Conservation (phyloP, 2,113 vertebrate species). For the Crotalus viridis region DNA sequence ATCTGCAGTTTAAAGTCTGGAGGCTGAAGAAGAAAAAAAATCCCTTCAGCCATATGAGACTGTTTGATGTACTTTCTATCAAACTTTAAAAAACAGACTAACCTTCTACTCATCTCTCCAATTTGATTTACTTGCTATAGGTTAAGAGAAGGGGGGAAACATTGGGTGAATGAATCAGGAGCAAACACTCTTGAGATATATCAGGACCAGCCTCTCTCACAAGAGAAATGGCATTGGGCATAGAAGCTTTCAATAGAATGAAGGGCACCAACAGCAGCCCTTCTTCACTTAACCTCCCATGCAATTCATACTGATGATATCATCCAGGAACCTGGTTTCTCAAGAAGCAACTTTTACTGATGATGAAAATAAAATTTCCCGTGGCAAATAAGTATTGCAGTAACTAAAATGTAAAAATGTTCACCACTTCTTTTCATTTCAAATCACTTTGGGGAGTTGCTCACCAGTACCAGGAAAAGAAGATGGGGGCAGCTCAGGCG, state of each 20-base stretch:
- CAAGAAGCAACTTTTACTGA: background rate
- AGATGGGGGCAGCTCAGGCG: background rate
- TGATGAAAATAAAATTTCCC: background rate
- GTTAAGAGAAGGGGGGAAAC: background rate
- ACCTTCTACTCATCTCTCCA: background rate
- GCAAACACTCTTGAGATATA: background rate
- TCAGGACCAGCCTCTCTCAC: background rate
- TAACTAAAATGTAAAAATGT: background rate
- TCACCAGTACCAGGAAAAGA: background rate
- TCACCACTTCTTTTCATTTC: background rate
- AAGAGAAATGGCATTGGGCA: background rate
- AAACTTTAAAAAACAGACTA: constrained; percentile 10
- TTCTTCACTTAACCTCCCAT: background rate
- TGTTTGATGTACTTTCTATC: constrained; percentile 30
- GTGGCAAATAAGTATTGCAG: background rate
- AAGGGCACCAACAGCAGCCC: background rate
- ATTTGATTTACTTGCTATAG: constrained; percentile 43
- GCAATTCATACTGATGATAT: background rate
- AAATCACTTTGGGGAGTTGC: background rate
- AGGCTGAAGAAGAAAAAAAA: constrained; percentile 1
- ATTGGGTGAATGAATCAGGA: constrained; percentile 1
- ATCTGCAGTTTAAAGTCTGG: constrained; percentile 42
- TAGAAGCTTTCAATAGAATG: background rate
- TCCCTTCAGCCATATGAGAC: constrained; percentile 33
- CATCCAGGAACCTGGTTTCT: background rate